Conservation (phyloP, 2,113 vertebrate genomes). For the Pangasianodon gigas region DNA sequence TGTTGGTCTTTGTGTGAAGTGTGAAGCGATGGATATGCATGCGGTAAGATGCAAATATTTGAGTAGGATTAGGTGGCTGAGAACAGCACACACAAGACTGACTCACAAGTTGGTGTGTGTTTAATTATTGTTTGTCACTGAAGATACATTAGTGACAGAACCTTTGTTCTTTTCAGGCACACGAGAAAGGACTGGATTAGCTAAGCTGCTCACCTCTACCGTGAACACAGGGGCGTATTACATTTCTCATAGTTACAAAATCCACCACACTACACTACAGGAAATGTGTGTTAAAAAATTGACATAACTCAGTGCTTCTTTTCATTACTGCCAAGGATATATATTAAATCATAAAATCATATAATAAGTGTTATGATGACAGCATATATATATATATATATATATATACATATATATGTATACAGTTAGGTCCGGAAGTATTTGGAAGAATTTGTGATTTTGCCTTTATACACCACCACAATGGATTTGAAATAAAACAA, state of each 20-base stretch:
- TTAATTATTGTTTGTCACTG: background rate
- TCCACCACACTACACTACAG: background rate
- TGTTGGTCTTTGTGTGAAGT: slow-evolving; percentile 11
- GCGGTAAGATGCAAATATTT: slow-evolving; percentile 40
- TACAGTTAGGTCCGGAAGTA: too few relatives aligned
- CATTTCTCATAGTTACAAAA: background rate
- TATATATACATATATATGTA: too few relatives aligned
- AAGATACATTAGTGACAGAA: background rate
- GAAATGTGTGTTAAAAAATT: background rate
- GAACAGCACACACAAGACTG: slow-evolving; percentile 2
- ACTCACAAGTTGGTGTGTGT: background rate
- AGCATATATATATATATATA: too few relatives aligned
- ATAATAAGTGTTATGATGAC: too few relatives aligned
- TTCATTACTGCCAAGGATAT: background rate
- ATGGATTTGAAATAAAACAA: too few relatives aligned
- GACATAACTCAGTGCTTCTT: background rate
- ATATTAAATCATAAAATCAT: background rate
- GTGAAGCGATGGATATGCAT: background rate
- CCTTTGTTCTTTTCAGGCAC: background rate
- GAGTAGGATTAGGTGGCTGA: slow-evolving; percentile 41
- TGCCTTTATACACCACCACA: too few relatives aligned
- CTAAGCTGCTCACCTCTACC: background rate
- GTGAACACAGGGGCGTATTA: background rate
- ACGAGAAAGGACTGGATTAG: background rate
- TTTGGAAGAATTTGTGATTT: too few relatives aligned